A percentile compares a stretch with the other conserved stretches of the same genome.
Evolutionary conservation across 2,888 invertebrate species (phyloP).

Genomic region (Malacosoma neustria): DNA sequence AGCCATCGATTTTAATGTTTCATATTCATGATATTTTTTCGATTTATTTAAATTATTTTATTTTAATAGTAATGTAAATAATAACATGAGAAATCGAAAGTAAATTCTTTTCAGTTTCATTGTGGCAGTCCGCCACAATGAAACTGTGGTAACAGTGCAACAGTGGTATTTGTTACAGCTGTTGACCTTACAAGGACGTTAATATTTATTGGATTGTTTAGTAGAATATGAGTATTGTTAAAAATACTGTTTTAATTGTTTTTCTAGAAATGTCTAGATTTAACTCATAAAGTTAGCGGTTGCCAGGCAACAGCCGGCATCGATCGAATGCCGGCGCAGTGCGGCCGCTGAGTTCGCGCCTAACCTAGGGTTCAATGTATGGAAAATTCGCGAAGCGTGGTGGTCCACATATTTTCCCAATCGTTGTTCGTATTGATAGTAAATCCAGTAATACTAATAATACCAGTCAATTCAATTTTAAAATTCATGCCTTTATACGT

Average conservation of each 20-base stretch:
- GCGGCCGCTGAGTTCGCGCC: constrained; percentile 10
- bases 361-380: constrained; percentile 30
- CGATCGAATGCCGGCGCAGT: constrained; percentile 20
- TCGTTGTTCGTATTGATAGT: no score
- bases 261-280: no score
- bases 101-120: neutral
- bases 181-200: neutral
- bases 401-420: no score
- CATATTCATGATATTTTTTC: no score
- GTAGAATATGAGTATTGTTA: no score
- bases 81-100: neutral
- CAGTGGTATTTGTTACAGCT: neutral
- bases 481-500: no score
- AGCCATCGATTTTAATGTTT: no score
- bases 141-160: neutral
- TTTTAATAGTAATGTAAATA: neutral
- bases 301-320: constrained; percentile 43
- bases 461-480: neutral
- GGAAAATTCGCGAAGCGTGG: constrained; percentile 27
- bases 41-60: no score
- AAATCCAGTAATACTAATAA: neutral
- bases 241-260: no score
- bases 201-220: no score
- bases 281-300: no score
- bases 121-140: no score